Evolutionary conservation across 53 echinoderm and acorn worm species (phyloP).

Genomic region (Astropecten irregularis): DNA sequence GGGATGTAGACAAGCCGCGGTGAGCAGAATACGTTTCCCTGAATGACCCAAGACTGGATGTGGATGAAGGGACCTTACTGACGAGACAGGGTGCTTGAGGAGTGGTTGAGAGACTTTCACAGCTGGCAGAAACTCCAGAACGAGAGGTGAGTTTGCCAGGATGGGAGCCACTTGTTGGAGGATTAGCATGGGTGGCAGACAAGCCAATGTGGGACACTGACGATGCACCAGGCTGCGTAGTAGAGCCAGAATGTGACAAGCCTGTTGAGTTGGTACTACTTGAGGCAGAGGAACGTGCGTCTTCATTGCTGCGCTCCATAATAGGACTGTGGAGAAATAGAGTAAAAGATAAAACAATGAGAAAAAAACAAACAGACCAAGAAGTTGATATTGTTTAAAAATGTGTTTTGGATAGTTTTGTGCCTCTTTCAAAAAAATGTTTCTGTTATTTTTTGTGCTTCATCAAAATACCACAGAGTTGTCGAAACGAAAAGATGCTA

Average conservation of each 20-base stretch:
- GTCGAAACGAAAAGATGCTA: no score
- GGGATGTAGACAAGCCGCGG: neutral
- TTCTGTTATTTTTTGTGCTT: no score
- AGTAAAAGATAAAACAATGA: neutral
- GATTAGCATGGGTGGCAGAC: neutral
- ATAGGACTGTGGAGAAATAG: conserved; percentile 71
- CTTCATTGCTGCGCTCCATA: conserved; percentile 89
- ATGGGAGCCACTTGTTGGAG: no score
- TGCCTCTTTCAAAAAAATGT: no score
- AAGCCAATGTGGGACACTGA: conserved; percentile 6
- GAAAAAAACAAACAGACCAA: neutral
- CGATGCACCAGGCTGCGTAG: neutral
- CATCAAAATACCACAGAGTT: no score
- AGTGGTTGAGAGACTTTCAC: neutral
- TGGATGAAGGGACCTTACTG: neutral
- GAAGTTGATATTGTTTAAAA: neutral
- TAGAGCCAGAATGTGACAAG: conserved; percentile 49
- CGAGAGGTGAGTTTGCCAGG: neutral
- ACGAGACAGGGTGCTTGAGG: neutral
- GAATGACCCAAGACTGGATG: neutral
- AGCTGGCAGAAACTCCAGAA: no score
- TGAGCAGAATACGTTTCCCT: neutral
- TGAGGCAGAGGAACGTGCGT: conserved; percentile 69
- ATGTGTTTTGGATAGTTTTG: neutral
- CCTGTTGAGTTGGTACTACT: conserved; percentile 62